Conservation (phyloP, 1,140 invertebrate genomes). For the Drosophila nebulosa region DNA sequence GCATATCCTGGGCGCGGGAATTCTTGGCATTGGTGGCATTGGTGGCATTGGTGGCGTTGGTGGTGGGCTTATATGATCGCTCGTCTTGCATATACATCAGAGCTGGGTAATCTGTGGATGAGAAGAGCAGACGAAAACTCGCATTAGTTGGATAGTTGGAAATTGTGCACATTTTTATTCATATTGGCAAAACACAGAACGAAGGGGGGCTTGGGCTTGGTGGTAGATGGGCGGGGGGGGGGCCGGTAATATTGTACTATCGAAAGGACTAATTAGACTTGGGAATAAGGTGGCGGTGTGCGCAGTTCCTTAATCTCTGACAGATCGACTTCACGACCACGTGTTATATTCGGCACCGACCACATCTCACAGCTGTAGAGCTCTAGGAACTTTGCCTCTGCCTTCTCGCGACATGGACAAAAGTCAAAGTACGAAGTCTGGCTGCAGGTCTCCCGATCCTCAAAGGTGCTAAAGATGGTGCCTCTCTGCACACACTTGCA, state of each 20-base stretch:
- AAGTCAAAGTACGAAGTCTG: conserved; percentile 69
- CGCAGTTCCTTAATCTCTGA: conserved; percentile 45
- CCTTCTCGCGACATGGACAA: conserved; percentile 73
- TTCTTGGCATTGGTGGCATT: conserved; percentile 1
- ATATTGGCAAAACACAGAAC: neutral
- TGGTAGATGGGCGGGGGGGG: neutral
- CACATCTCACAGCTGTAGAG: conserved; percentile 63
- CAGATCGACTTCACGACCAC: conserved; percentile 43
- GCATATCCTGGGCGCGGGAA: conserved; percentile 29
- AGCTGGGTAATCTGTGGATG: conserved; percentile 51
- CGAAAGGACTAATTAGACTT: conserved; percentile 5
- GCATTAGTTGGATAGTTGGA: conserved; percentile 2
- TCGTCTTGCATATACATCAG: conserved; percentile 60
- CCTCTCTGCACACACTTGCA: conserved; percentile 62
- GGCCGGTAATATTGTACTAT: conserved; percentile 28
- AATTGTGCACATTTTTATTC: conserved; percentile 36
- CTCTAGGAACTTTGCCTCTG: conserved; percentile 69
- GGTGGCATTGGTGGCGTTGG: neutral
- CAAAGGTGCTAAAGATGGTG: conserved; percentile 56
- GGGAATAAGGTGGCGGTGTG: neutral
- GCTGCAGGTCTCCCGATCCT: conserved; percentile 49
- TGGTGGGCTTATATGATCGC: conserved; percentile 24
- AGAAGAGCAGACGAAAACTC: neutral
- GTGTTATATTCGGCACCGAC: conserved; percentile 13
- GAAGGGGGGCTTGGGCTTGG: no score